phyloP scores from a whole-genome alignment of 2,113 vertebrate genomes.

The Bufo gargarizans region DNA sequence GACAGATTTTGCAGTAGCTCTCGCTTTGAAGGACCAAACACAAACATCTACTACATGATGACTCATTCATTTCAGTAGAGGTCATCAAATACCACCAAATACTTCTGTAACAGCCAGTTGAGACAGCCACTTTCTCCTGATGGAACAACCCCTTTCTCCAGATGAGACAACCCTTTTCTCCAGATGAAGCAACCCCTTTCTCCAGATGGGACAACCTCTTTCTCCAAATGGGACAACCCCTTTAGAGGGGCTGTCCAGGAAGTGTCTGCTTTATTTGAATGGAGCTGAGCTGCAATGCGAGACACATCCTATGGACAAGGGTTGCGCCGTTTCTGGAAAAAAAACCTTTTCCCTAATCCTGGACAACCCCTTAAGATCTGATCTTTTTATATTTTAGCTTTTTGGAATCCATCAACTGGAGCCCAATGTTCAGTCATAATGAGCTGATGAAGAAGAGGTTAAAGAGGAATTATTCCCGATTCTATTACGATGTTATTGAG shows the following conservation, averaged over 20 bases:
- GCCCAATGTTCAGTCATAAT: not conserved
- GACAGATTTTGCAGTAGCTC: not conserved
- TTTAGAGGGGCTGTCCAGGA: not conserved
- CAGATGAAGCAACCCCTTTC: too few relatives aligned
- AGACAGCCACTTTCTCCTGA: too few relatives aligned
- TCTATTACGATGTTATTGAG: slow-evolving; percentile 27
- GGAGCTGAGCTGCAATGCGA: not conserved
- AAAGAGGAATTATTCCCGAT: slow-evolving; percentile 28
- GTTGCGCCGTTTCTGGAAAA: not conserved
- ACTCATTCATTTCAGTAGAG: not conserved
- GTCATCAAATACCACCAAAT: not conserved
- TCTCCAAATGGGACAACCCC: too few relatives aligned
- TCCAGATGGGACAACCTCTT: too few relatives aligned
- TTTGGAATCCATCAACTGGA: not conserved
- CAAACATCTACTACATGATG: too few relatives aligned
- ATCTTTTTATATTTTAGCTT: not conserved
- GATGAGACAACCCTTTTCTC: too few relatives aligned
- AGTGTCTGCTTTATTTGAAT: not conserved
- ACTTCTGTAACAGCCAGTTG: not conserved
- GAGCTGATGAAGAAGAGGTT: slow-evolving; percentile 31
- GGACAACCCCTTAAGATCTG: not conserved
- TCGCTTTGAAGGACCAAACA: too few relatives aligned
- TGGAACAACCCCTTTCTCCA: too few relatives aligned
- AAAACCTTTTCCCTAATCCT: not conserved
- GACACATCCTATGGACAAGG: not conserved